Base-by-base conservation (phyloP, 2,113 vertebrate species). In the Aleadryas rufinucha region DNA sequence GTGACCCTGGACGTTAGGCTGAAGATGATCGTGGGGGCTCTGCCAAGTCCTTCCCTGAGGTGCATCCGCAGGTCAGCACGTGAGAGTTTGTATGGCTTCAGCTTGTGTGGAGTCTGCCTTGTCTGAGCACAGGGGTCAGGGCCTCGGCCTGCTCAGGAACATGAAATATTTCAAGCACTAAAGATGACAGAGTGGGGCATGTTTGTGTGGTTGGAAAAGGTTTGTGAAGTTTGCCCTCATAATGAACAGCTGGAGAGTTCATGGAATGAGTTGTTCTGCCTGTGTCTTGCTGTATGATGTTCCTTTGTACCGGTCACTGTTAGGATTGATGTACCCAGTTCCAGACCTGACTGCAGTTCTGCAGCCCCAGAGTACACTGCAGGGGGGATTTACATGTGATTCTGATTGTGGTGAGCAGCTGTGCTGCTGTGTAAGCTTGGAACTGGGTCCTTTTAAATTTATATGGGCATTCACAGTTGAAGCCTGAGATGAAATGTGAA, bases 21-120 rank as follows among this genome's bases (percentile, higher is more conserved):
- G 91, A 95, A 96, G 93, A 89, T 84, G 91, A 69, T 80, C 13
- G 2, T 79, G 90, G 53, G 90, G 87, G 44, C 64, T 93, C 79
- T 95, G 79, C 76, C 75, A 86, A 54, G 68, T 95, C 71, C 75
- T 95, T 93, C 75, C 72, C 77, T 80, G 85, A 95, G 79, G 33
- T 85, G 71, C 85, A 59, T 28, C 56, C 1, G 6, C 91, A 94
- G 91, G 87, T 95, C 94, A 96, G 91, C 84, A 61, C 1, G 16
- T 74, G 16, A 4, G 44, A 60, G 39, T 79, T 9, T 54, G 37
- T 42, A 14, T 45, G 8, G 84, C 74, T 93, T 93, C 75, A 47
- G 84, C 90, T 85, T 89, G 75, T 14, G 84, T 88, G 81, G 81
- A 83, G 45, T 91, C 93, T 83, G 91, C 65, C 63, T 59, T 76